Conservation (phyloP, 1,140 invertebrate species). For the Nautilus pompilius region DNA sequence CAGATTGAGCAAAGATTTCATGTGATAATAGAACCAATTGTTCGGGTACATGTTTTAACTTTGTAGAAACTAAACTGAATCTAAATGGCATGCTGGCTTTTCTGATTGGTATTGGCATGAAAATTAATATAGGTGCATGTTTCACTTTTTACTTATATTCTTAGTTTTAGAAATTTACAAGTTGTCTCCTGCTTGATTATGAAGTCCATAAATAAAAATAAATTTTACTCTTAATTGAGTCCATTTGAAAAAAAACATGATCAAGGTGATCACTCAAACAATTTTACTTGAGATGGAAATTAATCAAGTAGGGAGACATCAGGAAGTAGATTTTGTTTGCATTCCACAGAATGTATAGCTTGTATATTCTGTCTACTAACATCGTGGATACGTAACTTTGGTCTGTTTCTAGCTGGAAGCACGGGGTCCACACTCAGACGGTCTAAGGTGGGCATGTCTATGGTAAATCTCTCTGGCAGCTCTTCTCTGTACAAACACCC, state of each 20-base stretch:
- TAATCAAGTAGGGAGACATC: background rate
- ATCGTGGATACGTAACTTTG: constrained; percentile 8
- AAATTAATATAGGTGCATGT: too few relatives aligned
- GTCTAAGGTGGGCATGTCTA: constrained; percentile 35
- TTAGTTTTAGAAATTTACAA: too few relatives aligned
- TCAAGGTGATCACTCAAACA: background rate
- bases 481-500: constrained; percentile 27
- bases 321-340: background rate
- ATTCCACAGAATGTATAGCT: background rate
- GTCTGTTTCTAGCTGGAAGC: constrained; percentile 39
- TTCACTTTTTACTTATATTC: too few relatives aligned
- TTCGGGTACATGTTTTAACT: too few relatives aligned
- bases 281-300: background rate
- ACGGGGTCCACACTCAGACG: constrained; percentile 33
- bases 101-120: too few relatives aligned
- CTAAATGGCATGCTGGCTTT: too few relatives aligned
- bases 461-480: constrained; percentile 37
- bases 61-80: too few relatives aligned
- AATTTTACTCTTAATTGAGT: too few relatives aligned
- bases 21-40: too few relatives aligned
- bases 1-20: too few relatives aligned
- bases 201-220: too few relatives aligned
- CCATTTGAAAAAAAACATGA: background rate
- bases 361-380: background rate
- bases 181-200: too few relatives aligned